A percentile compares a stretch with the other conserved stretches of the same genome.
Evolutionary conservation across 2,113 vertebrate species (phyloP).

Genomic region (Engraulis encrasicolus): DNA sequence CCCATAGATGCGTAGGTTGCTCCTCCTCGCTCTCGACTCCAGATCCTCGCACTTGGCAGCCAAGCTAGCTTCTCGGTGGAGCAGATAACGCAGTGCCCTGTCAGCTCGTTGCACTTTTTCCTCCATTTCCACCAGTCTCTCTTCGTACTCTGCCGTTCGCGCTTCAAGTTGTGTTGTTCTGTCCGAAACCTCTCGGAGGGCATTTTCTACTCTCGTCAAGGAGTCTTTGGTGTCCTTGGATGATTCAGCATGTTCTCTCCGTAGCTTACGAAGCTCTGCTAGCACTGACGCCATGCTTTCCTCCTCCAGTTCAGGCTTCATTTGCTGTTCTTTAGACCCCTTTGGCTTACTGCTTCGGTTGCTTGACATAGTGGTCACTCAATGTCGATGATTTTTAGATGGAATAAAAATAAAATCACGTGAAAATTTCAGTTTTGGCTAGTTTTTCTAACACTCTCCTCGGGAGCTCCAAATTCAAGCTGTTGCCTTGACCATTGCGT

Average conservation of each 20-base stretch:
- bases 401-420: no score
- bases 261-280: not conserved
- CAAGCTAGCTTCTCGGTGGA: not conserved
- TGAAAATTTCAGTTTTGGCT: not conserved
- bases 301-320: not conserved
- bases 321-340: not conserved
- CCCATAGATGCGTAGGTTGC: no score
- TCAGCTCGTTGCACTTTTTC: not conserved
- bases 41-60: not conserved
- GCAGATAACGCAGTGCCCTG: not conserved
- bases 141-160: no score
- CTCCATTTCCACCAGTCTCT: not conserved
- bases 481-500: not conserved
- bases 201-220: not conserved
- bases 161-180: not conserved
- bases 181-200: not conserved
- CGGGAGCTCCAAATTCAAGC: not conserved
- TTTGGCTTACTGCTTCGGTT: not conserved
- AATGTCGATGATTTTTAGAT: no score
- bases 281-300: not conserved
- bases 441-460: not conserved
- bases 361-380: no score
- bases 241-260: no score
- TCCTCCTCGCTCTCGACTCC: not conserved
- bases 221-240: not conserved